Evolutionary conservation across 2,888 invertebrate species (phyloP), one percentile per base, ranked within the genome.

Genomic region (Nasonovia ribisnigri): DNA sequence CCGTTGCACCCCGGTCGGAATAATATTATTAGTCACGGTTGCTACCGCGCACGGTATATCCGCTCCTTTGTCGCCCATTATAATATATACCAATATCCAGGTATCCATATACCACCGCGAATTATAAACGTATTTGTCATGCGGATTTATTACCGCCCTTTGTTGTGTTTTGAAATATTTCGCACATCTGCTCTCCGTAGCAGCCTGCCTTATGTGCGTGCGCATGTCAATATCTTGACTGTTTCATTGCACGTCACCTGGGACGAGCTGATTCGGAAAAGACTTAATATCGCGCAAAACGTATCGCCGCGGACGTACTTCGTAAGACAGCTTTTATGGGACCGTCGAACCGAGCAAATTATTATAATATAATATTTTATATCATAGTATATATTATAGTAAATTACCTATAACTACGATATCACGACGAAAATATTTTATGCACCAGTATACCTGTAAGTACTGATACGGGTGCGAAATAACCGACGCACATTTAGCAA

Each of bases 41-140:
- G 57, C 60, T 87, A 86, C 86, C 86, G 57, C 54, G 36, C 57
- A 57, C 60, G 84, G 51, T 90, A 90, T 93, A 90, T 93, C 93
- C 90, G 90, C 42, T 87, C 48, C 42, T 86, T 90, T 90, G 93
- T 93, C 92, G 84, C 84, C 11, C 42, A 91, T 54, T 16, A 88
- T 89, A 57, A 67, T 67, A n/a, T 36, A 5, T 67, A 67, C 16
- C 16, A 36, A 77, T 77, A 77, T 36, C 77, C 77, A 77, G 77
- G 77, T 43, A n/a, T 46, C 57, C 24, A 36, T 26, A 46, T 36
- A n/a, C 92, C 42, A 87, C 51, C 86, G 42, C 84, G 90, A 93
- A 93, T 93, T 93, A 93, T 51, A 93, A 93, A 93, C 93, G 60
- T 90, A 93, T 93, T 93, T 93, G 93, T 93, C 93, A 90, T 46